Conservation (phyloP, 2,888 invertebrate genomes). For the Gibbula magus region DNA sequence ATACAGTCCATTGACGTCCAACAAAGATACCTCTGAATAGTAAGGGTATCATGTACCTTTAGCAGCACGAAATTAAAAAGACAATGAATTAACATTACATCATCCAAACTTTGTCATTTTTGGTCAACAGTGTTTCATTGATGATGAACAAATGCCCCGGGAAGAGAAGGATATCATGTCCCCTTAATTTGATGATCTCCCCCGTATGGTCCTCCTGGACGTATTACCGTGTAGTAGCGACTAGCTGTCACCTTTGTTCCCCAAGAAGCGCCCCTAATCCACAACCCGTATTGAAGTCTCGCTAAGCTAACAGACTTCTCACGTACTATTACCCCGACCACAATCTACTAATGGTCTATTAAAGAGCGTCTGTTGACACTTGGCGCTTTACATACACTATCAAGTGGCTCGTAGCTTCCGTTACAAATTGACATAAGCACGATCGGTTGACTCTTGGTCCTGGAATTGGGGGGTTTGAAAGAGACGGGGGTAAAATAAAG, state of each 20-base stretch:
- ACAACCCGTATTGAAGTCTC: neutral
- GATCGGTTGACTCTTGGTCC: slow-evolving; percentile 17
- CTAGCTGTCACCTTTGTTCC: slow-evolving; percentile 3
- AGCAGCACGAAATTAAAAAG: no score
- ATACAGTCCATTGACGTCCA: no score
- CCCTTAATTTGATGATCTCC: slow-evolving; percentile 7
- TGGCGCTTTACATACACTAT: slow-evolving; percentile 16
- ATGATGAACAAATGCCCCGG: no score
- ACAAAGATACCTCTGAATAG: no score
- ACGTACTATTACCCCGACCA: slow-evolving; percentile 10
- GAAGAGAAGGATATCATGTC: neutral
- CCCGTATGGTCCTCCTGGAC: neutral
- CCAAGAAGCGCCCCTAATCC: neutral
- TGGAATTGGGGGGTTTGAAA: neutral
- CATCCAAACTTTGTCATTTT: no score
- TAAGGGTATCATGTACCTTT: no score
- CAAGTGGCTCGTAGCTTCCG: slow-evolving; percentile 6
- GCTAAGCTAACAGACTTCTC: neutral
- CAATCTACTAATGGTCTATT: slow-evolving; percentile 25
- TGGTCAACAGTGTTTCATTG: no score
- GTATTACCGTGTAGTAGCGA: slow-evolving; percentile 17
- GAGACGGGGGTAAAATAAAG: slow-evolving; percentile 5
- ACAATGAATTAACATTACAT: no score
- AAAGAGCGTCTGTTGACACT: slow-evolving; percentile 7
- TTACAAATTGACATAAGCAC: slow-evolving; percentile 22